Percentiles rank a stretch among this genome's conserved stretches.
Evolutionary conservation across 2,888 invertebrate genomes (phyloP).

Genomic region (Galeruca laticollis): DNA sequence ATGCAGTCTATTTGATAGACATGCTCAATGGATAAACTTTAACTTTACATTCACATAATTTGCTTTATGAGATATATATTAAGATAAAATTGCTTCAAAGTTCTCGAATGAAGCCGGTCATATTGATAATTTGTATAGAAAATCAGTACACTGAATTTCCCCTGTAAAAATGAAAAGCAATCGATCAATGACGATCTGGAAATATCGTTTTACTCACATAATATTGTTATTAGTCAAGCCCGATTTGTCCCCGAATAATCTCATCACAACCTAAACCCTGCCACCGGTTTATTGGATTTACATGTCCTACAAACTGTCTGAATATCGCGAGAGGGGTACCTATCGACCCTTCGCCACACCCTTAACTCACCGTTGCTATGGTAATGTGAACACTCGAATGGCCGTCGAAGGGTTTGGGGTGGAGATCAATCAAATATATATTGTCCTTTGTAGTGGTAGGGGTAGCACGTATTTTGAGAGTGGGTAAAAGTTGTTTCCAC

Average conservation of each 20-base stretch:
- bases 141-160: background rate
- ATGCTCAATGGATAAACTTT: too few species aligned
- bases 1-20: too few species aligned
- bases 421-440: conserved; percentile 20
- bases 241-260: conserved; percentile 64
- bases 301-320: conserved; percentile 46
- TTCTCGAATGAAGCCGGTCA: too few species aligned
- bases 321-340: conserved; percentile 40
- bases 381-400: conserved; percentile 59
- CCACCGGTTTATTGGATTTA: conserved; percentile 64
- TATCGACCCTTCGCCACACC: conserved; percentile 60
- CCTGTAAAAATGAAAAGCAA: background rate
- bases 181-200: conserved; percentile 15
- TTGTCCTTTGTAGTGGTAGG: conserved; percentile 18
- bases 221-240: conserved; percentile 61
- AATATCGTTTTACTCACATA: conserved; percentile 41
- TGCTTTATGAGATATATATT: too few species aligned
- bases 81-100: too few species aligned
- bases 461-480: conserved; percentile 34
- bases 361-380: conserved; percentile 59
- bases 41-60: too few species aligned
- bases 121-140: too few species aligned
- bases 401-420: conserved; percentile 55
- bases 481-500: conserved; percentile 34
- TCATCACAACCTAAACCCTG: conserved; percentile 64